These are phyloP conservation scores for Drosophila orosa DNA, from an alignment of 1,140 invertebrate species.

Conservation along the genomic window DNA sequence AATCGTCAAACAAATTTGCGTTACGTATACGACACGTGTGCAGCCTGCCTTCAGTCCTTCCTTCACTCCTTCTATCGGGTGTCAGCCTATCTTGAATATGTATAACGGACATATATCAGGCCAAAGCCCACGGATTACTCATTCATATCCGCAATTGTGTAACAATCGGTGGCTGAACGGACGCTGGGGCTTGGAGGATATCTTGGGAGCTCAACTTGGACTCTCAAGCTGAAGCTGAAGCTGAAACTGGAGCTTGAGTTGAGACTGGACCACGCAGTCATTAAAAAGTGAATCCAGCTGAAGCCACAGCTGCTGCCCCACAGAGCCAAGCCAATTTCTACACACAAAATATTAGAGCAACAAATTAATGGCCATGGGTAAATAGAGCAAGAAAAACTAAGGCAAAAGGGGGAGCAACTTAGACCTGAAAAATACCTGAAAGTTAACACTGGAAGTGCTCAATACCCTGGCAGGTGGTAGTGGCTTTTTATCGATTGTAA, in stretches of 20 bases:
- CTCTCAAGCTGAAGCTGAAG: conserved; percentile 6
- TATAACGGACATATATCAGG: conserved; percentile 79
- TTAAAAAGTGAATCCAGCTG: conserved; percentile 80
- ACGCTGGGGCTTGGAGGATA: conserved; percentile 27
- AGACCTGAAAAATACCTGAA: conserved; percentile 1
- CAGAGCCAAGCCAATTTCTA: conserved; percentile 68
- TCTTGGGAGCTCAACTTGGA: conserved; percentile 3
- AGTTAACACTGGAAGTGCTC: background rate
- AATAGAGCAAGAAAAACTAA: conserved; percentile 41
- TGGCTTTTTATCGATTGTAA: conserved; percentile 14
- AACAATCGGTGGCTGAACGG: conserved; percentile 36
- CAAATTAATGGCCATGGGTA: conserved; percentile 73
- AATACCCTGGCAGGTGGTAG: conserved; percentile 47
- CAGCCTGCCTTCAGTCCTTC: conserved; percentile 35
- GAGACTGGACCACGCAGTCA: conserved; percentile 60
- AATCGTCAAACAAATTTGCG: conserved; percentile 75
- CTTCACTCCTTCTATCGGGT: conserved; percentile 23
- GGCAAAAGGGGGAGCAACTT: conserved; percentile 3
- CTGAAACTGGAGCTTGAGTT: conserved; percentile 47
- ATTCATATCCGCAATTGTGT: conserved; percentile 82
- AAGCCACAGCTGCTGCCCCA: conserved; percentile 48
- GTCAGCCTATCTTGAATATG: conserved; percentile 49
- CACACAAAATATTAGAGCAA: conserved; percentile 78
- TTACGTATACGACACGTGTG: conserved; percentile 82
- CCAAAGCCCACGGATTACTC: conserved; percentile 81